Conservation (phyloP, 2,113 vertebrate genomes). For the Myocastor coypus region DNA sequence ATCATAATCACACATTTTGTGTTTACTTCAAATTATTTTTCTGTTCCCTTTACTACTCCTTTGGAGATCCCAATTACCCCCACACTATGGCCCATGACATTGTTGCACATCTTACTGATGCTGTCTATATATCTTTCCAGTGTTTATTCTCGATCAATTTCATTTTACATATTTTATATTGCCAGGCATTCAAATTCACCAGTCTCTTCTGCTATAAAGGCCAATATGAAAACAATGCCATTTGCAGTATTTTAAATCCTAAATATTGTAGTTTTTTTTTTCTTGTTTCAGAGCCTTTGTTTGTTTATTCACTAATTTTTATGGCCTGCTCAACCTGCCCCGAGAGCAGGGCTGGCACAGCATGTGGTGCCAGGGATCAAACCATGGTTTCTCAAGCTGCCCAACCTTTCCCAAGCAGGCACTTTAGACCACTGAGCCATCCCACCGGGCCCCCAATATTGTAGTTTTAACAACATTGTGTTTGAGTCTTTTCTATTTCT, state of each 20-base stretch:
- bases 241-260: not conserved
- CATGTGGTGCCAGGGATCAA: no score
- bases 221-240: no score
- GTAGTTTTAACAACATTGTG: not conserved
- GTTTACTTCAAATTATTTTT: not conserved
- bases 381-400: no score
- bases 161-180: not conserved
- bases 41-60: not conserved
- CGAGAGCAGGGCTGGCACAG: no score
- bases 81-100: not conserved
- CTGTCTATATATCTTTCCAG: not conserved
- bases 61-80: not conserved
- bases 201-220: not conserved
- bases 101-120: not conserved
- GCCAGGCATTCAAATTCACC: not conserved
- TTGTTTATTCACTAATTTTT: no score
- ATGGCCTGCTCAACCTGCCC: no score
- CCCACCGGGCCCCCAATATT: no score
- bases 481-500: not conserved
- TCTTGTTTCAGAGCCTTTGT: no score
- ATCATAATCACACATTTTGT: not conserved
- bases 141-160: not conserved
- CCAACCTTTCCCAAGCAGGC: no score
- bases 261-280: not conserved
- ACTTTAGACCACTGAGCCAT: no score